These are phyloP conservation scores for Lochmaea capreae DNA, from an alignment of 2,888 invertebrate genomes.

Conservation along the genomic window DNA sequence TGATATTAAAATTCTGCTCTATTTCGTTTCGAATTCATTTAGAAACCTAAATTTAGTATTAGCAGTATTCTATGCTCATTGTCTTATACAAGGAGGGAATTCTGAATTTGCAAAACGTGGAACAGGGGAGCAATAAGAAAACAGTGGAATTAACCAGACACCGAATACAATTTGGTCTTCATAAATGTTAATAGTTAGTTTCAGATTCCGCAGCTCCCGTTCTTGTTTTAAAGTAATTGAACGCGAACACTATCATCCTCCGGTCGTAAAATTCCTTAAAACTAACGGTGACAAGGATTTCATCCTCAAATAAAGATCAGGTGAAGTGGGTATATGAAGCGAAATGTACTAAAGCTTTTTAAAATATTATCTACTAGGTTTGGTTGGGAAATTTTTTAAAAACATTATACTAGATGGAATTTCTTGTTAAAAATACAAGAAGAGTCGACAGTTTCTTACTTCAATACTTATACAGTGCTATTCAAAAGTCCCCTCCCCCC, in stretches of 20 bases:
- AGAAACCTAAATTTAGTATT: constrained; percentile 10
- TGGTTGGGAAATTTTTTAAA: no score
- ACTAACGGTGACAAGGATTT: neutral
- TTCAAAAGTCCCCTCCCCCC: no score
- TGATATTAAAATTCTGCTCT: neutral
- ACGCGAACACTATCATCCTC: constrained; percentile 4
- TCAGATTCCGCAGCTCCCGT: constrained; percentile 9
- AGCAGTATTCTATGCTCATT: constrained; percentile 9
- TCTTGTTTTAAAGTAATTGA: constrained; percentile 22
- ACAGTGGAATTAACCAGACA: constrained; percentile 29
- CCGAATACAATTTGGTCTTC: constrained; percentile 26
- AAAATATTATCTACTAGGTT: no score
- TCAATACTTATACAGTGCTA: no score
- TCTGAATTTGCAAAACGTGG: constrained; percentile 33
- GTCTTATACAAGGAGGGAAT: constrained; percentile 17
- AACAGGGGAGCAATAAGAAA: constrained; percentile 38
- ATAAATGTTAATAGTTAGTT: constrained; percentile 35
- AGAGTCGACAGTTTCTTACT: no score
- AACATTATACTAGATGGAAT: no score
- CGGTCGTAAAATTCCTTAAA: constrained; percentile 14
- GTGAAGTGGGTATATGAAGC: neutral
- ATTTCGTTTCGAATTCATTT: constrained; percentile 14
- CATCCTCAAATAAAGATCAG: neutral
- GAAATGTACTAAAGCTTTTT: neutral
- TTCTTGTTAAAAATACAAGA: no score